Evolutionary conservation across 1,140 invertebrate species (phyloP).

Genomic region (Anoplophora glabripennis): DNA sequence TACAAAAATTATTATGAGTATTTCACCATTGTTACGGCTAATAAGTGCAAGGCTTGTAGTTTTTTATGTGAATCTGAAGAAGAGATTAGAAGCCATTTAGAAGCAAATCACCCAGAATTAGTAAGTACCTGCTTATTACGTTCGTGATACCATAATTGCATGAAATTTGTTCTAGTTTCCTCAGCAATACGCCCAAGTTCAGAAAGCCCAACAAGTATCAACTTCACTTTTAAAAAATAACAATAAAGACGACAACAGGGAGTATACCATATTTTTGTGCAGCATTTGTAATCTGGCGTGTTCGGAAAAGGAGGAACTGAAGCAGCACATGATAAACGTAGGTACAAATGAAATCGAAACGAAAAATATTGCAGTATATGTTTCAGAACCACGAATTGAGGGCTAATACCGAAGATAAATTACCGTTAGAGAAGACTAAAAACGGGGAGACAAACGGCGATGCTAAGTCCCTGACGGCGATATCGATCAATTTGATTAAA

Average conservation of each 20-base stretch:
- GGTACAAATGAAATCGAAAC: not conserved
- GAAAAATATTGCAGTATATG: too few relatives aligned
- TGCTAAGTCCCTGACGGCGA: too few relatives aligned
- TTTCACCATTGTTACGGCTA: constrained; percentile 26
- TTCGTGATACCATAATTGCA: constrained; percentile 4
- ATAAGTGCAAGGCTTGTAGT: constrained; percentile 37
- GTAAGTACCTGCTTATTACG: constrained; percentile 14
- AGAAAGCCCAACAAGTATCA: not conserved
- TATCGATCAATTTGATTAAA: constrained; percentile 12
- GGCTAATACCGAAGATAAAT: too few relatives aligned
- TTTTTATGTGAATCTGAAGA: constrained; percentile 32
- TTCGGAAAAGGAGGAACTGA: constrained; percentile 32
- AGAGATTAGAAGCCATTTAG: constrained; percentile 30
- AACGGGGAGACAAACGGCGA: too few relatives aligned
- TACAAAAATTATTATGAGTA: constrained; percentile 18
- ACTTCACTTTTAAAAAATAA: constrained; percentile 15
- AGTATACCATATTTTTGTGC: constrained; percentile 31
- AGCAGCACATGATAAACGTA: constrained; percentile 36
- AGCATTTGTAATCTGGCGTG: constrained; percentile 34
- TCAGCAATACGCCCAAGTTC: constrained; percentile 9
- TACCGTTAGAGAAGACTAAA: too few relatives aligned
- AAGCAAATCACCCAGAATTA: constrained; percentile 21
- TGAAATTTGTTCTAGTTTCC: constrained; percentile 1
- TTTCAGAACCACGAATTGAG: too few relatives aligned
- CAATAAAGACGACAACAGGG: constrained; percentile 25